These are phyloP conservation scores for Ctenicera cuprea DNA, from an alignment of 2,888 invertebrate species.

Conservation along the genomic window DNA sequence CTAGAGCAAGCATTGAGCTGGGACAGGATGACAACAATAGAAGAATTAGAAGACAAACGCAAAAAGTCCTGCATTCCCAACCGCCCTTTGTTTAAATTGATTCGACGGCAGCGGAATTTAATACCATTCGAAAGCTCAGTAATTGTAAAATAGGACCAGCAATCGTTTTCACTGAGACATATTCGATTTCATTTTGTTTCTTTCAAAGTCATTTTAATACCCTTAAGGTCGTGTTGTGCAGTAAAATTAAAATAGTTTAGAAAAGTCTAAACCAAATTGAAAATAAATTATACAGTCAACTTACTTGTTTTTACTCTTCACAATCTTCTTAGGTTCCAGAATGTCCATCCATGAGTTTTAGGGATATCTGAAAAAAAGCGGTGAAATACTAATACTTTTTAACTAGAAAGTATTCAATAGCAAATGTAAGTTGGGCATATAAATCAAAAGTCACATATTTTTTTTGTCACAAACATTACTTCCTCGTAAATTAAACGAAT, in stretches of 20 bases:
- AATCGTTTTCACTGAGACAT: constrained; percentile 52
- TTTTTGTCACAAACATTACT: too few relatives aligned
- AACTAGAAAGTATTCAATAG: not conserved
- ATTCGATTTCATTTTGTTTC: constrained; percentile 47
- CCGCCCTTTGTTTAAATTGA: constrained; percentile 70
- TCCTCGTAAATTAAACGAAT: too few relatives aligned
- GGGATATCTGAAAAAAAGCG: constrained; percentile 65
- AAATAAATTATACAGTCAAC: constrained; percentile 55
- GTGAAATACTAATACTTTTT: constrained; percentile 22
- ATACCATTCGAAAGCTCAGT: constrained; percentile 67
- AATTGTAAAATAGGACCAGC: constrained; percentile 66
- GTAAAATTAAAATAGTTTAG: constrained; percentile 6
- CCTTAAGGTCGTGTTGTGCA: constrained; percentile 1
- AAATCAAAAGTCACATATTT: not conserved
- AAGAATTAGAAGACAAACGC: constrained; percentile 63
- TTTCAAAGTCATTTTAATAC: constrained; percentile 15
- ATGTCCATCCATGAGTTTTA: constrained; percentile 72
- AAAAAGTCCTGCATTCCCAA: constrained; percentile 66
- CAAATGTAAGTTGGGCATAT: not conserved
- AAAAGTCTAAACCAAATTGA: constrained; percentile 7
- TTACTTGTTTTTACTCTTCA: constrained; percentile 65
- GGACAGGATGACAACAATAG: constrained; percentile 58
- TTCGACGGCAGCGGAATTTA: constrained; percentile 69
- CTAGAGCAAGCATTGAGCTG: constrained; percentile 27
- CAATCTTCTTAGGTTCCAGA: constrained; percentile 69